Conservation (phyloP, 2,888 invertebrate species). For the Lampropteryx suffumata region DNA sequence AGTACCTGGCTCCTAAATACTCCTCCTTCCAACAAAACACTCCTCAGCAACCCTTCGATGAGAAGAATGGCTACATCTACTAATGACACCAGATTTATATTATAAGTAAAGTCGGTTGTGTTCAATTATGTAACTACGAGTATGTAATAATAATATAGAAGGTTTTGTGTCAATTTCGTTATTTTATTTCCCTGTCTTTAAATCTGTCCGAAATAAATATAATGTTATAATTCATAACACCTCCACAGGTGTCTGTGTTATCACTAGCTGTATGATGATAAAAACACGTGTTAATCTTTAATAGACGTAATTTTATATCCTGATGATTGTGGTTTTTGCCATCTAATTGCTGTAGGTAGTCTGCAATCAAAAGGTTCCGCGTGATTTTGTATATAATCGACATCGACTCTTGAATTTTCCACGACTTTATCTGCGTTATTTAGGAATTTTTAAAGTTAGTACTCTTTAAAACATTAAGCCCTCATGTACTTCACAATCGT, state of each 20-base stretch:
- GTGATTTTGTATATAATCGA: slow-evolving; percentile 5
- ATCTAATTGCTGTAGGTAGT: slow-evolving; percentile 4
- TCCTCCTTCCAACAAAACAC: slow-evolving; percentile 43
- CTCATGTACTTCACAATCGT: too few species aligned
- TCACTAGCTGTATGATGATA: not conserved
- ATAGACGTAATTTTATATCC: slow-evolving; percentile 9
- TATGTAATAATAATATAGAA: slow-evolving; percentile 42
- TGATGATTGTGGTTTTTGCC: slow-evolving; percentile 13
- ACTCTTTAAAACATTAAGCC: too few species aligned
- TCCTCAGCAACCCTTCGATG: slow-evolving; percentile 70
- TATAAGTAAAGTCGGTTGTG: slow-evolving; percentile 25
- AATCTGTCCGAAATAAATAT: too few species aligned
- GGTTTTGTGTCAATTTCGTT: slow-evolving; percentile 29
- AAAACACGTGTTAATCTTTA: too few species aligned
- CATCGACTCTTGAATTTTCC: not conserved
- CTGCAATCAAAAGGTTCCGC: slow-evolving; percentile 17
- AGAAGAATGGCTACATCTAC: slow-evolving; percentile 69
- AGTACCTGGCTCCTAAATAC: slow-evolving; percentile 63
- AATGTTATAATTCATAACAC: too few species aligned
- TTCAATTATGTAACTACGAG: slow-evolving; percentile 30
- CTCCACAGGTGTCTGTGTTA: too few species aligned
- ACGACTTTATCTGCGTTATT: not conserved
- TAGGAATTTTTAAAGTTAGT: too few species aligned
- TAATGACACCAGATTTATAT: slow-evolving; percentile 37
- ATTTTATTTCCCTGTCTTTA: too few species aligned